Base-by-base conservation (phyloP, 2,113 vertebrate genomes). In the Guaruba guarouba region DNA sequence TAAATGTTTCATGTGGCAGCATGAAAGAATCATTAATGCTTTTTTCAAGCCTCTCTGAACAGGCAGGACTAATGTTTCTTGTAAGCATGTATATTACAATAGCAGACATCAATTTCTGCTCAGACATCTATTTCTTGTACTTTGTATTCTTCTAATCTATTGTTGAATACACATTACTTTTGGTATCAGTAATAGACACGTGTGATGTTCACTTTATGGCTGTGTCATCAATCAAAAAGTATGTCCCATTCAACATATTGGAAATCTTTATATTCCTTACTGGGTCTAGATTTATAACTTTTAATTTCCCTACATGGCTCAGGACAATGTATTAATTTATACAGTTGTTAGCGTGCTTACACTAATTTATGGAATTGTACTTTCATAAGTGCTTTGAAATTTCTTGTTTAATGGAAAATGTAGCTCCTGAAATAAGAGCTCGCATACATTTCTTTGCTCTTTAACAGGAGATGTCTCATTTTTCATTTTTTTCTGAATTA, bases 401-500 rank as follows among this genome's bases (percentile, higher is more conserved):
- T 67, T 17, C 52, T 62, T 91, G 14, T 84, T 96, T 92, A 77
- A 77, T 82, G n/a, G 67, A 87, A 94, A 93, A 69, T 35, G 4
- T 64, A 91, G 73, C 17, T 71, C n/a, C 57, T 82, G 82, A 90
- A 94, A 94, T 74, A 80, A 52, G 49, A 95, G 23, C 35, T 73
- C 91, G 25, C 11, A 82, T 77, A 64, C 57, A 80, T 87, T 85
- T 91, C 4, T 86, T 92, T 82, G 29, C 14, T 82, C 39, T 90
- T 18, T 77, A 62, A 73, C 25, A 37, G 19, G 29, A 76, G 28
- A 29, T 93, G 44, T 13, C 8, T 79, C 46, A 92, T 15, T 11
- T 91, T 89, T 71, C 80, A 29, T 52, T 93, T 95, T 92, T 92
- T 87, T 73, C n/a, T n/a, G 29, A n/a, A n/a, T n/a, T n/a, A n/a